phyloP scores from a whole-genome alignment of 1,140 invertebrate species.

The Helicoverpa armigera region DNA sequence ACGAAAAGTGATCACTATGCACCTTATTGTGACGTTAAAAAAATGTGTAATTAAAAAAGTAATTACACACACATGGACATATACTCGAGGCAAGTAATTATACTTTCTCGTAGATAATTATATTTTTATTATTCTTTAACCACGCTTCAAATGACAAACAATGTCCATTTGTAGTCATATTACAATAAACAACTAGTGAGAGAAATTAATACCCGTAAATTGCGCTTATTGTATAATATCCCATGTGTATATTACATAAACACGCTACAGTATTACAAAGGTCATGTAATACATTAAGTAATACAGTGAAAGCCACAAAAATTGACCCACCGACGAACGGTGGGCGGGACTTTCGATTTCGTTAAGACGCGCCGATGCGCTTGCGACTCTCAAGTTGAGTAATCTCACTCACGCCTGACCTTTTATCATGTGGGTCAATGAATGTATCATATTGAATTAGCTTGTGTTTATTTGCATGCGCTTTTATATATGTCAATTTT shows the following conservation, averaged over 20 bases:
- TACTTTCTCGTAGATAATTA: constrained; percentile 18
- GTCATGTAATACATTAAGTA: constrained; percentile 74
- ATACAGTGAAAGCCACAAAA: constrained; percentile 75
- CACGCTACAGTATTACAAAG: constrained; percentile 61
- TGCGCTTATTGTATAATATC: constrained; percentile 23
- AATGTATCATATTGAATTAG: constrained; percentile 3
- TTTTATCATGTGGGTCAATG: constrained; percentile 27
- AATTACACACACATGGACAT: background rate
- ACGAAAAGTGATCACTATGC: background rate
- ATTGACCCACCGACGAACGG: constrained; percentile 68
- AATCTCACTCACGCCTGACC: constrained; percentile 46
- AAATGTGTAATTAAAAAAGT: background rate
- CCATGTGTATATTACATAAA: constrained; percentile 52
- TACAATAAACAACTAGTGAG: constrained; percentile 12
- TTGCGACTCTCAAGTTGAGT: constrained; percentile 51
- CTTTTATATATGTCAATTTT: constrained; percentile 24
- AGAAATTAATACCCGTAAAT: constrained; percentile 26
- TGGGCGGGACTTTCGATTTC: constrained; percentile 79
- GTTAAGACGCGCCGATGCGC: constrained; percentile 59
- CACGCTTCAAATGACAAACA: background rate
- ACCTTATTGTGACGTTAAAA: background rate
- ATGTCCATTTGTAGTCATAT: background rate
- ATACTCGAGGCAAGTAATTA: background rate
- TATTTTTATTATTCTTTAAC: constrained; percentile 17
- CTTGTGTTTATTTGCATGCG: constrained; percentile 20